Evolutionary conservation across 2,888 invertebrate genomes (phyloP), one percentile per base, ranked within the genome.

Genomic region (Drosophila ustulata): DNA sequence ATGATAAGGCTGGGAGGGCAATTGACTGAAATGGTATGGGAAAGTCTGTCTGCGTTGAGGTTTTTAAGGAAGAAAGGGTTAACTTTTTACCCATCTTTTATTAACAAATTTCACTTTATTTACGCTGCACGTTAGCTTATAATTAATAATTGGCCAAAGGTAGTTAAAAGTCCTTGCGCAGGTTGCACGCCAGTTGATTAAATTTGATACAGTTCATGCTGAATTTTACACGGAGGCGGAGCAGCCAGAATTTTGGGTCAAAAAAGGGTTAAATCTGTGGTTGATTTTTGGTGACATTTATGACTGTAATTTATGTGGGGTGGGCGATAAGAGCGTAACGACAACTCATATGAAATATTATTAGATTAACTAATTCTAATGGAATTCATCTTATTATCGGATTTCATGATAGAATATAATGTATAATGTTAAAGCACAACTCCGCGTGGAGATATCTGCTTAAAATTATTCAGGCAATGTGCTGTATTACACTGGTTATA

Each of bases 51-150:
- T 41, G 43, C 8, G n/a, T 5, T 6, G 5, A 37, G 6, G 11
- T 13, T 25, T 11, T 34, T 51, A 28, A 25, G 62, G 43, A 49
- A 30, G 52, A 80, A 79, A 84, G 82, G 80, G 80, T 85, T 82
- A 55, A 53, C 47, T 69, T 71, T 61, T 58, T 65, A 63, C 70
- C 66, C 65, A 66, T 71, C 66, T 71, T 85, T 81, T 88, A 82
- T 88, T 82, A 82, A 82, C 88, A 85, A 87, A 84, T 87, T 81
- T 82, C 65, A 26, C 85, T 88, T 85, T 79, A 88, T 85, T 85
- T 80, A 81, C 81, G 82, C 80, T 76, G 79, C 86, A 88, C 85
- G 82, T 73, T 72, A 80, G 77, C 72, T 75, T 74, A 71, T 83
- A 85, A 83, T 80, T 87, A 86, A 75, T 86, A 88, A 78, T 75